Evolutionary conservation across 2,113 vertebrate genomes (phyloP), one percentile per base, ranked within the genome.

Genomic region (Spheniscus mendiculus): DNA sequence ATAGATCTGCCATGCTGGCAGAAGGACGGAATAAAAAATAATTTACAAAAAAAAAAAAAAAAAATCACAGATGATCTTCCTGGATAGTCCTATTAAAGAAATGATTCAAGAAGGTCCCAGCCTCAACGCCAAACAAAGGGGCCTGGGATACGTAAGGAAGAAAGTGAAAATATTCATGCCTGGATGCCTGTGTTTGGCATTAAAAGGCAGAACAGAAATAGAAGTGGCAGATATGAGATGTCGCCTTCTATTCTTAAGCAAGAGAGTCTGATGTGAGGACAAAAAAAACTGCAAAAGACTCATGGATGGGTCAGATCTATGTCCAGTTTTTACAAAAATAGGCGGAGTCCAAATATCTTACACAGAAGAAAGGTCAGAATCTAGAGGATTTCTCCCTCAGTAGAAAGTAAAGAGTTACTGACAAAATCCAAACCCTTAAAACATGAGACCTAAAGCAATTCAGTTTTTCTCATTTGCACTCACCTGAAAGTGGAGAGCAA

Each of bases 401-500:
- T 0, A 59, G 50, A 23, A 53, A 90, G 47, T 4, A 44, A 70
- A 47, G 21, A 76, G 62, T 15, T 38, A 11, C 30, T 32, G 45
- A 20, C 29, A 71, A 65, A 58, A 77, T 53, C 30, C 59, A 52
- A 84, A 34, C 67, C 59, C 89, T 5, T 84, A 86, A 69, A 87
- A 90, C 2, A 8, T 2, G 10, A 95, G 95, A 53, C 30, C 16
- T 19, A 55, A 89, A 66, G 36, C 30, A 26, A 20, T n/a, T 16
- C 55, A 40, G 32, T 18, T 49, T 40, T 93, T 87, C 66, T 73
- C 87, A 74, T 58, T 5, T 85, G 90, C 47, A 69, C 96, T 98
- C 97, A 99, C 99, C 99, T 99, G 99, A 92, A 99, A 99, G 97
- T 99, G 98, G 18, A 99, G 98, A 90, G 99, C 98, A 86, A 99